Percentiles rank a stretch among this genome's conserved stretches.
Evolutionary conservation across 2,888 invertebrate genomes (phyloP).

Genomic region (Archips xylosteana): DNA sequence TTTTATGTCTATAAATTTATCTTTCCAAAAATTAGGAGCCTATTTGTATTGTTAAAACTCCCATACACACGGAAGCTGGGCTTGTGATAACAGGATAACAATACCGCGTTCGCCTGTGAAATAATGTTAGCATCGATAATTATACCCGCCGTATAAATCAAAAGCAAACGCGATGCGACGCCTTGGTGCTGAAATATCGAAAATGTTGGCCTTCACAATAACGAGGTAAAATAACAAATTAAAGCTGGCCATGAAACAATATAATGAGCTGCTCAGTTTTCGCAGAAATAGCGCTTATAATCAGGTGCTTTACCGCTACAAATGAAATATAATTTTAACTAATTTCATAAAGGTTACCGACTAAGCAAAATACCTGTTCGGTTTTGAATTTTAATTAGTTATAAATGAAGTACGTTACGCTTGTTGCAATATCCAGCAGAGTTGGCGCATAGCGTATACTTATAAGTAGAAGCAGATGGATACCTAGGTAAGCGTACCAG

Average conservation of each 20-base stretch:
- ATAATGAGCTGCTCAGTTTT: not conserved
- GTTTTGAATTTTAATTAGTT: not conserved
- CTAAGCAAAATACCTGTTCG: not conserved
- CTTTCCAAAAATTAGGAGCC: slow-evolving; percentile 10
- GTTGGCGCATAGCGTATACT: too few relatives aligned
- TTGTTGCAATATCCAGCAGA: not conserved
- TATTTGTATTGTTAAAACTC: slow-evolving; percentile 21
- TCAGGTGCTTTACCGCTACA: not conserved
- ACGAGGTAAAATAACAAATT: not conserved
- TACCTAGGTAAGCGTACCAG: too few relatives aligned
- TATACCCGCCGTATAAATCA: slow-evolving; percentile 5
- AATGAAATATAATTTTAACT: not conserved
- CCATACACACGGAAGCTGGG: slow-evolving; percentile 2
- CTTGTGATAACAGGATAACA: slow-evolving; percentile 38
- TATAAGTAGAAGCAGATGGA: too few relatives aligned
- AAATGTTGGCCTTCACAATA: not conserved
- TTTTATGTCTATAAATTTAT: slow-evolving; percentile 2
- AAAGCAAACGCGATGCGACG: slow-evolving; percentile 5
- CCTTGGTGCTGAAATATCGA: slow-evolving; percentile 3
- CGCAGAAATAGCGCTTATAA: not conserved
- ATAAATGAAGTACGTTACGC: not conserved
- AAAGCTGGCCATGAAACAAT: not conserved
- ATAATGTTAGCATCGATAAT: slow-evolving; percentile 27
- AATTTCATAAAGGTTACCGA: not conserved
- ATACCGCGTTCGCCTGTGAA: slow-evolving; percentile 10